phyloP scores from a whole-genome alignment of 2,797 vertebrate species.

The Buphagus erythrorhynchus region DNA sequence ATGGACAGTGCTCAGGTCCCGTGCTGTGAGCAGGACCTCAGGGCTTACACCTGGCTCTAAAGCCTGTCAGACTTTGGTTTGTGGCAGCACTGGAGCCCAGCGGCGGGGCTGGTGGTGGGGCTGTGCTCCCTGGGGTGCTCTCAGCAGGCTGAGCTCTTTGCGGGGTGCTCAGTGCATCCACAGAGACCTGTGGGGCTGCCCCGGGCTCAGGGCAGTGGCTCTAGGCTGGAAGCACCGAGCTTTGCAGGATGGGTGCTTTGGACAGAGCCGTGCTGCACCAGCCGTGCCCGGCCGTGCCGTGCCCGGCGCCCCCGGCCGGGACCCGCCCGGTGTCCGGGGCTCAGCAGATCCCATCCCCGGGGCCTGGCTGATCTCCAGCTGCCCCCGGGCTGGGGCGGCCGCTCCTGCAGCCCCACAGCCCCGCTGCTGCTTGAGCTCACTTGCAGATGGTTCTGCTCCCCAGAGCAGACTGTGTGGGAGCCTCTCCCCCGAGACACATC shows the following conservation, averaged over 20 bases:
- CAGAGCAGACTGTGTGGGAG: not conserved
- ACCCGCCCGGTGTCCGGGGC: not conserved
- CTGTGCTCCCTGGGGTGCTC: not conserved
- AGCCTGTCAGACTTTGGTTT: not conserved
- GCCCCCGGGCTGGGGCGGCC: not conserved
- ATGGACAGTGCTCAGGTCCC: not conserved
- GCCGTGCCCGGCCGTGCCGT: accelerated
- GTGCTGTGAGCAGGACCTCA: not conserved
- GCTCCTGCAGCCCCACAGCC: not conserved
- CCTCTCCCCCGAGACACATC: not conserved
- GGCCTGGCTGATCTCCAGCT: not conserved
- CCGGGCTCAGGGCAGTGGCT: accelerated
- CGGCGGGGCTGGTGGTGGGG: accelerated
- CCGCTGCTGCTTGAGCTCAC: not conserved
- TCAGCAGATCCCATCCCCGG: too few relatives aligned
- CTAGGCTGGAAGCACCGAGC: accelerated
- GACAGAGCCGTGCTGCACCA: accelerated
- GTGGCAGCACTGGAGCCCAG: accelerated
- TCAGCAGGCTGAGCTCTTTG: accelerated
- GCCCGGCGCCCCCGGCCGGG: not conserved
- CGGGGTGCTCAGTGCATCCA: accelerated
- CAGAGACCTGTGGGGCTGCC: not conserved
- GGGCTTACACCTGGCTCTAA: accelerated
- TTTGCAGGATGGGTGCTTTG: not conserved
- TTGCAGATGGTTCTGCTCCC: not conserved